phyloP scores from a whole-genome alignment of 2,113 vertebrate genomes.

The Miniopterus natalensis region DNA sequence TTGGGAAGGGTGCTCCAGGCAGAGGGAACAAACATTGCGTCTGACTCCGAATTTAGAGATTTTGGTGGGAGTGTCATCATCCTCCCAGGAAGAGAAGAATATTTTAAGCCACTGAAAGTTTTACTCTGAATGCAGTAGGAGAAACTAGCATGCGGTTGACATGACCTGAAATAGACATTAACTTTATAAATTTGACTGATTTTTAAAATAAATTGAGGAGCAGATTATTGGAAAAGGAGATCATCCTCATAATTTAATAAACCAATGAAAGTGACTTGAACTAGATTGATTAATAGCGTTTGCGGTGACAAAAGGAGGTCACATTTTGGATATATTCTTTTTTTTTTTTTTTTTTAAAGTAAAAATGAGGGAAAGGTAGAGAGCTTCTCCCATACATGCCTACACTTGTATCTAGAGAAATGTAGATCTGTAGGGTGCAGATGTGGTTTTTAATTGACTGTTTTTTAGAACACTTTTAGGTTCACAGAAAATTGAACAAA shows the following conservation, averaged over 20 bases:
- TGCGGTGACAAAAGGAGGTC: not conserved
- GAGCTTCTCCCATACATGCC: not conserved
- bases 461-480: not conserved
- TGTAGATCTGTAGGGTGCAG: not conserved
- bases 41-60: not conserved
- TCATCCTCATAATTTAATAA: not conserved
- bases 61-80: accelerated
- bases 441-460: not conserved
- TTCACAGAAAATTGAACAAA: not conserved
- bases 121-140: not conserved
- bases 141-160: not conserved
- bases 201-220: not conserved
- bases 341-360: not conserved
- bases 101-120: not conserved
- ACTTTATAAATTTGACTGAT: not conserved
- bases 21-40: accelerated
- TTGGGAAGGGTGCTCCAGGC: not conserved
- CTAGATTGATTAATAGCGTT: too few relatives aligned
- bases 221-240: not conserved
- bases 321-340: not conserved
- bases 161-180: not conserved
- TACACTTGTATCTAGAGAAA: not conserved
- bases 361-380: not conserved
- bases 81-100: too few relatives aligned
- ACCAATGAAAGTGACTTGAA: not conserved